phyloP scores from a whole-genome alignment of 2,113 vertebrate species.

The Rattus rattus region DNA sequence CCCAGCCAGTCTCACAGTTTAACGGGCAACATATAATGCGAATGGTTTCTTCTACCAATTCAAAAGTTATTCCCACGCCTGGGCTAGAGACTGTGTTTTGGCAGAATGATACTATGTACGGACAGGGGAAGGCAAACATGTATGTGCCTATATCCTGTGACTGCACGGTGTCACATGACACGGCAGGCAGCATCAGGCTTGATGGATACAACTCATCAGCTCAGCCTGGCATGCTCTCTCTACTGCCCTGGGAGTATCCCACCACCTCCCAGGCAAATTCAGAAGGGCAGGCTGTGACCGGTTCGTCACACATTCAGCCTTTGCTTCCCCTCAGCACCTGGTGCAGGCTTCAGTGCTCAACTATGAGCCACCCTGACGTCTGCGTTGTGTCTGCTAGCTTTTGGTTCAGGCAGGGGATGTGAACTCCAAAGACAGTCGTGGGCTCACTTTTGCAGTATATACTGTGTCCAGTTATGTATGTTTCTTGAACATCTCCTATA shows the following conservation, averaged over 20 bases:
- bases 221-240: constrained; percentile 26
- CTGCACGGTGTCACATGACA: constrained; percentile 68
- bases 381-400: neutral
- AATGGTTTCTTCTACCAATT: neutral
- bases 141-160: constrained; percentile 67
- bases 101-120: constrained; percentile 71
- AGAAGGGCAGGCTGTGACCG: constrained; percentile 66
- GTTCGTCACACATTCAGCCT: neutral
- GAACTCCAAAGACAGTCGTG: neutral
- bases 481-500: neutral
- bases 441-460: neutral
- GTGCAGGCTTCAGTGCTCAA: constrained; percentile 39
- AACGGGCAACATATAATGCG: neutral
- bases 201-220: constrained; percentile 68
- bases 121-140: constrained; percentile 79
- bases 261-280: constrained; percentile 41
- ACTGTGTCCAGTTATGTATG: accelerated
- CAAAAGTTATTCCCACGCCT: constrained; percentile 62
- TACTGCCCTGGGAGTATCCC: constrained; percentile 47
- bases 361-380: neutral
- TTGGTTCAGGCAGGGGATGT: neutral
- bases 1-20: neutral
- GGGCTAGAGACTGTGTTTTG: constrained; percentile 46
- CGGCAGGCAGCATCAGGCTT: constrained; percentile 69
- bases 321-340: neutral